Conservation (phyloP, 1,140 invertebrate genomes). For the Teleogryllus occipitalis region DNA sequence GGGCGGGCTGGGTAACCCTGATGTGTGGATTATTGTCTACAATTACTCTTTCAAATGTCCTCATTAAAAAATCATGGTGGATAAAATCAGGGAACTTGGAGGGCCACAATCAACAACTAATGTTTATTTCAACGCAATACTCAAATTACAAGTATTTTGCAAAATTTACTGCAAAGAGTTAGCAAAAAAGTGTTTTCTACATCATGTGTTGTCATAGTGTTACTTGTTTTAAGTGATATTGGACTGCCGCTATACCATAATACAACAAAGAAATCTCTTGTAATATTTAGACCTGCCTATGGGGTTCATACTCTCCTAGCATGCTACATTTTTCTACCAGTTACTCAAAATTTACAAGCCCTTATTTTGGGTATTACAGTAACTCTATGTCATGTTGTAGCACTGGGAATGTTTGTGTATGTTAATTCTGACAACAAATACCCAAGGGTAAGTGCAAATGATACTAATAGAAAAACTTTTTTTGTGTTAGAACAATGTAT, state of each 20-base stretch:
- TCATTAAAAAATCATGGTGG: no score
- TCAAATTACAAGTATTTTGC: no score
- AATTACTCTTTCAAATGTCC: no score
- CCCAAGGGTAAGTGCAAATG: neutral
- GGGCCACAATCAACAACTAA: no score
- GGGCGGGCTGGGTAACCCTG: no score
- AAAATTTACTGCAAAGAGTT: no score
- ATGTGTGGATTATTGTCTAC: no score
- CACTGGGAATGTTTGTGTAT: constrained; percentile 57
- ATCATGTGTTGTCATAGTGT: constrained; percentile 26
- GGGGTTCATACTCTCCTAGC: constrained; percentile 60
- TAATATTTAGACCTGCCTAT: constrained; percentile 48
- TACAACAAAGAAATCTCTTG: constrained; percentile 19
- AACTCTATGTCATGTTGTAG: constrained; percentile 52
- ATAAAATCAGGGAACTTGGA: no score
- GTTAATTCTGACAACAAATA: constrained; percentile 27
- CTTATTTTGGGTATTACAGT: constrained; percentile 53
- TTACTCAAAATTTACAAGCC: constrained; percentile 57
- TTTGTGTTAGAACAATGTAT: no score
- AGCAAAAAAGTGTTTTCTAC: constrained; percentile 21
- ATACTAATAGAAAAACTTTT: no score
- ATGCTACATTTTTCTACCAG: constrained; percentile 69
- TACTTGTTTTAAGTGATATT: constrained; percentile 30
- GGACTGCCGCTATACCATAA: constrained; percentile 27
- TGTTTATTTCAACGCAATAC: no score